Conservation (phyloP, 2,113 vertebrate species). For the Silurus meridionalis region DNA sequence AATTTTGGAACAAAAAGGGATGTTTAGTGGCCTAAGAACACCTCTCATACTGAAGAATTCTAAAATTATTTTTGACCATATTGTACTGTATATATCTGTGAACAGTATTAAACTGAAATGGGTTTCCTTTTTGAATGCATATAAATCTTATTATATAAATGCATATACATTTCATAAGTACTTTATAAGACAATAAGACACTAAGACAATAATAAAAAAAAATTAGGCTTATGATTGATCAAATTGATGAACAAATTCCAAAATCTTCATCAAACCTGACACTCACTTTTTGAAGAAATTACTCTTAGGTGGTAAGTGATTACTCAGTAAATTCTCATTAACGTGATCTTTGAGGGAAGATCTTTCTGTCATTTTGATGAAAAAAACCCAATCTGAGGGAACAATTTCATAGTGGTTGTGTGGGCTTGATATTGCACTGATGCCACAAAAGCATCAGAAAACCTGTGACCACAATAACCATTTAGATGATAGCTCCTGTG, state of each 20-base stretch:
- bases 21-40: neutral
- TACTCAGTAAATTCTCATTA: neutral
- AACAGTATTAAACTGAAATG: neutral
- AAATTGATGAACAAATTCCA: neutral
- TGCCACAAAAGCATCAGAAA: neutral
- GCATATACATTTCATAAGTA: too few species aligned
- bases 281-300: neutral
- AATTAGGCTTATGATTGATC: neutral
- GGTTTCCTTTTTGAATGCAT: neutral
- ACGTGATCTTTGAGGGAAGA: neutral
- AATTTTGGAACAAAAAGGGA: neutral
- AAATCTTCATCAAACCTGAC: neutral
- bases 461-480: neutral
- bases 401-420: neutral
- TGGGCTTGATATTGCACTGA: neutral
- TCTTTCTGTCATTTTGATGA: neutral
- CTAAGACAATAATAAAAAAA: too few species aligned
- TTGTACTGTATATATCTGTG: neutral
- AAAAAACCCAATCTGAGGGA: neutral
- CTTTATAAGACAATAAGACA: too few species aligned
- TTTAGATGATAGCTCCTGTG: neutral
- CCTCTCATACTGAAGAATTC: neutral
- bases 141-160: neutral
- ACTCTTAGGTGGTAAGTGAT: neutral
- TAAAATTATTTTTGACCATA: neutral